A percentile compares a stretch with the other conserved stretches of the same genome.
Conservation (phyloP, 2,888 invertebrate species). For the Drosophila mercatorum region DNA sequence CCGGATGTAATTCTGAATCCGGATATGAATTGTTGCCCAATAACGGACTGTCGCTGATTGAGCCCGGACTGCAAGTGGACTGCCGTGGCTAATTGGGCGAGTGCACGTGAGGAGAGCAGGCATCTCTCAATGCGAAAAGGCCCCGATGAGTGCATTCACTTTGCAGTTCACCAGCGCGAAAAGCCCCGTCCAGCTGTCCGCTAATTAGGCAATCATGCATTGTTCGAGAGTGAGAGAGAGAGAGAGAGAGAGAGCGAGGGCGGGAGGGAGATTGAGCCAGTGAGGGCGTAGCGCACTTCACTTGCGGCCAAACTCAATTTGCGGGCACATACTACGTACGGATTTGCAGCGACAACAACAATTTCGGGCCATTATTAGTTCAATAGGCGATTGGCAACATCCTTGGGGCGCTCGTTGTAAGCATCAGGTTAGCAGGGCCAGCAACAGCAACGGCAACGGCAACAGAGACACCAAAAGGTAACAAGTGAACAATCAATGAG, state of each 20-base stretch:
- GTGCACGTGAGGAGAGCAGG: neutral
- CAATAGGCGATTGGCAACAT: conserved; percentile 30
- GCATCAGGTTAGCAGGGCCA: neutral
- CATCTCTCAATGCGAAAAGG: neutral
- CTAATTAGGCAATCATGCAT: conserved; percentile 56
- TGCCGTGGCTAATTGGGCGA: conserved; percentile 31
- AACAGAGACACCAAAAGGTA: neutral
- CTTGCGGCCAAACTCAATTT: conserved; percentile 31
- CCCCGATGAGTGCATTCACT: neutral
- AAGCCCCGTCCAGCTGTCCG: conserved; percentile 7
- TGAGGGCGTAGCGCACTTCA: conserved; percentile 1
- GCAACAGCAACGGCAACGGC: neutral
- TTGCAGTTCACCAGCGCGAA: neutral
- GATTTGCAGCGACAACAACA: conserved; percentile 6
- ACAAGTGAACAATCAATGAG: conserved; percentile 3
- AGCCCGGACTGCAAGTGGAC: conserved; percentile 4
- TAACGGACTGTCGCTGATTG: conserved; percentile 16
- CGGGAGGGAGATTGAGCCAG: neutral
- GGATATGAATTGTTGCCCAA: conserved; percentile 29
- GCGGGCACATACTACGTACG: neutral
- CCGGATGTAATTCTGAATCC: conserved; percentile 19
- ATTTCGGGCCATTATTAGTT: conserved; percentile 32
- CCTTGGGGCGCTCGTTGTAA: neutral
- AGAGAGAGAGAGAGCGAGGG: neutral
- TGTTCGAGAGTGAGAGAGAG: conserved; percentile 23